Conservation (phyloP, 2,113 vertebrate species). For the Gallinago paraguaiae region DNA sequence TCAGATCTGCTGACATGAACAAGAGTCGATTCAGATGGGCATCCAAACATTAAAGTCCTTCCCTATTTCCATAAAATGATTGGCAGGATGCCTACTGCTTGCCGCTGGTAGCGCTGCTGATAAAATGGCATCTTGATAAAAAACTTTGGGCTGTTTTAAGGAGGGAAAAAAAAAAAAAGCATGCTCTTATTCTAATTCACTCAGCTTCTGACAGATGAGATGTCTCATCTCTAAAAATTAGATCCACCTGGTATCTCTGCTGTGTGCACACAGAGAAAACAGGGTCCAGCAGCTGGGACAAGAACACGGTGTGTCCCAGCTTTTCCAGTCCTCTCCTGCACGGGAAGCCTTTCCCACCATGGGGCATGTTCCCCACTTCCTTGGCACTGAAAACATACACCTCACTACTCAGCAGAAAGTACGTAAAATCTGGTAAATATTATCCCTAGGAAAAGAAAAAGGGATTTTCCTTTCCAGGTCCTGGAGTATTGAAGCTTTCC, state of each 20-base stretch:
- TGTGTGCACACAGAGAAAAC: not conserved
- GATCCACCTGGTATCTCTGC: not conserved
- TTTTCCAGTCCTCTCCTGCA: not conserved
- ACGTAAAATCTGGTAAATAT: not conserved
- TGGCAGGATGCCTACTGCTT: slow-evolving; percentile 58
- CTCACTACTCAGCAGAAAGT: not conserved
- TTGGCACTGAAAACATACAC: not conserved
- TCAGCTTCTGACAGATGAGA: slow-evolving; percentile 40
- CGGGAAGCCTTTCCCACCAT: accelerated
- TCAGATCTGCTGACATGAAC: slow-evolving; percentile 76
- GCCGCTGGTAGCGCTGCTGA: not conserved
- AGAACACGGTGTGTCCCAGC: not conserved
- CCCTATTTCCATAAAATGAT: slow-evolving; percentile 68
- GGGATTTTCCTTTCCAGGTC: not conserved
- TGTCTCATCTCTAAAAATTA: slow-evolving; percentile 28
- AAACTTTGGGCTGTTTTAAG: slow-evolving; percentile 48
- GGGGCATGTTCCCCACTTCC: not conserved
- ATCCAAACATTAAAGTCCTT: slow-evolving; percentile 65
- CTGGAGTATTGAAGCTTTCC: not conserved
- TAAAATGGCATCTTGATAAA: slow-evolving; percentile 60
- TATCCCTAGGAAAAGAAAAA: not conserved
- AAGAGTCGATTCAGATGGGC: slow-evolving; percentile 67
- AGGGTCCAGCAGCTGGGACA: not conserved
- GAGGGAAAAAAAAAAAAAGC: not conserved
- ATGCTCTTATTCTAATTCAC: slow-evolving; percentile 33